Percentiles rank a stretch among this genome's conserved stretches.
phyloP scores from a whole-genome alignment of 2,797 vertebrate genomes.

The Ciconia nigra region DNA sequence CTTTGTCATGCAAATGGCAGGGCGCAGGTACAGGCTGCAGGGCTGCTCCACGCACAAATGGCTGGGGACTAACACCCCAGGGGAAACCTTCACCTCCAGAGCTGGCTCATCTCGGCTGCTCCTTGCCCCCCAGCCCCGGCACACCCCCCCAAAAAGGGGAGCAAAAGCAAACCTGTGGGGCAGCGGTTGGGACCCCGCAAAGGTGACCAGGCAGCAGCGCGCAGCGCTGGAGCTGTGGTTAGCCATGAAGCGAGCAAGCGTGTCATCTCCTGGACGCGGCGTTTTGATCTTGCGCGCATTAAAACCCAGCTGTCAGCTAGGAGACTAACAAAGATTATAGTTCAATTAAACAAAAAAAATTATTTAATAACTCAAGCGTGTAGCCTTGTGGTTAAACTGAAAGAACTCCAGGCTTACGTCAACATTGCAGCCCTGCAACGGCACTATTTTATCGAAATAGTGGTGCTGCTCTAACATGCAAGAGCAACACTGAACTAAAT shows the following conservation, averaged over 20 bases:
- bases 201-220: background rate
- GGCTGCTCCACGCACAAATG: constrained; percentile 43
- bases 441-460: background rate
- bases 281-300: constrained; percentile 31
- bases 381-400: constrained; percentile 62
- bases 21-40: background rate
- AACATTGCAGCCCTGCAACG: constrained; percentile 33
- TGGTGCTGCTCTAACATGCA: background rate
- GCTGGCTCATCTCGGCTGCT: background rate
- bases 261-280: constrained; percentile 29
- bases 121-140: background rate
- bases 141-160: background rate
- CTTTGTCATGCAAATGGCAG: constrained; percentile 72
- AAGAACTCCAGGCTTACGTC: constrained; percentile 61
- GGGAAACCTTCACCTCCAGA: background rate
- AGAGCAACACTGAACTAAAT: background rate
- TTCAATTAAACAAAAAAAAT: constrained; percentile 44
- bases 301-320: constrained; percentile 52
- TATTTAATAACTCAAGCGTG: constrained; percentile 33
- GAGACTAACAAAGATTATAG: constrained; percentile 39
- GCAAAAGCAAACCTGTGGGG: background rate
- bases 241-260: background rate
- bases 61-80: constrained; percentile 9
- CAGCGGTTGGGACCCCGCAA: background rate
- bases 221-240: background rate